phyloP scores from a whole-genome alignment of 2,888 invertebrate species.

The Coleophora deauratella region DNA sequence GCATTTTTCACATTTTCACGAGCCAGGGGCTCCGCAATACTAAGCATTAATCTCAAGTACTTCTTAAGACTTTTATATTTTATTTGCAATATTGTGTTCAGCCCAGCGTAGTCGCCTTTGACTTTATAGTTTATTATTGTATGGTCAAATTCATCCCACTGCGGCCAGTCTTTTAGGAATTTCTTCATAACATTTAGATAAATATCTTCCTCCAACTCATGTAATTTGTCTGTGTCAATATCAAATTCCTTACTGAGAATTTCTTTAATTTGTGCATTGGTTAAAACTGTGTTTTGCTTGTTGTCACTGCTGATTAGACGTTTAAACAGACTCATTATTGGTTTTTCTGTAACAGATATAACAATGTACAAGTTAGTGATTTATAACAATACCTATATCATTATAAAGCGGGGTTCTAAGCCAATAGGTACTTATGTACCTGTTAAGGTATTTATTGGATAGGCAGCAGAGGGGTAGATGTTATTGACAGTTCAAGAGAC shows the following conservation, averaged over 20 bases:
- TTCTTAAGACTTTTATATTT: constrained; percentile 39
- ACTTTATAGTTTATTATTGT: constrained; percentile 29
- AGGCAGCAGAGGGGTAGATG: too few relatives aligned
- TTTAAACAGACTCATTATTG: constrained; percentile 44
- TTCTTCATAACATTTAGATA: constrained; percentile 50
- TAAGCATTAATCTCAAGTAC: constrained; percentile 35
- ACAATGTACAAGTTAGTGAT: too few relatives aligned
- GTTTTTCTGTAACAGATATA: constrained; percentile 33
- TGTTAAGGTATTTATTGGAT: too few relatives aligned
- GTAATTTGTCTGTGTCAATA: constrained; percentile 28
- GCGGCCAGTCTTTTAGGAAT: constrained; percentile 53
- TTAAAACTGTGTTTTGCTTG: constrained; percentile 46
- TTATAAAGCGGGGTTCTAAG: too few relatives aligned
- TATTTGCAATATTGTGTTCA: constrained; percentile 27
- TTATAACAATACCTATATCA: too few relatives aligned
- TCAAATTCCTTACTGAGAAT: constrained; percentile 46
- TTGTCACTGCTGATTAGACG: constrained; percentile 38
- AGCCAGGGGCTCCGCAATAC: constrained; percentile 25
- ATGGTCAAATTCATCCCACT: constrained; percentile 51
- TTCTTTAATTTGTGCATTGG: constrained; percentile 43
- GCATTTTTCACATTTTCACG: constrained; percentile 21
- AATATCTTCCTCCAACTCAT: constrained; percentile 43
- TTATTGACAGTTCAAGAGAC: too few relatives aligned
- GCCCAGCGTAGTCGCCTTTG: constrained; percentile 16
- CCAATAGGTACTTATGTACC: too few relatives aligned